A percentile compares a stretch with the other conserved stretches of the same genome.
Evolutionary conservation across 2,888 invertebrate species (phyloP).

Genomic region (Lysandra bellargus): DNA sequence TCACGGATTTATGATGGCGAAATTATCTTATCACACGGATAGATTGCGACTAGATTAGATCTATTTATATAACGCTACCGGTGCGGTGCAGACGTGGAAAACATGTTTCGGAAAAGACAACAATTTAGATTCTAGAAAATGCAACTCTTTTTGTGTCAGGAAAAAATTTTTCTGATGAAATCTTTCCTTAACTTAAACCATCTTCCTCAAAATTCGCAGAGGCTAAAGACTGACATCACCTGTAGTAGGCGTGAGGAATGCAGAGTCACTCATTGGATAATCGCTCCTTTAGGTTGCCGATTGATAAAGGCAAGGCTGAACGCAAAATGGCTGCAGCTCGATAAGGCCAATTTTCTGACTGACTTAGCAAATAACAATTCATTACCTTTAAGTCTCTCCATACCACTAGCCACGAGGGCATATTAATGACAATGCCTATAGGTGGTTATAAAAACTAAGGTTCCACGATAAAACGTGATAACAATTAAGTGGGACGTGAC

Average conservation of each 20-base stretch:
- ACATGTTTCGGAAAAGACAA: not conserved
- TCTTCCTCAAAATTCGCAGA: not conserved
- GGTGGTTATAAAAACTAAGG: conserved; percentile 5
- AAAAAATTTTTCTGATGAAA: not conserved
- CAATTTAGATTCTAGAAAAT: not conserved
- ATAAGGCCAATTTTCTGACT: not conserved
- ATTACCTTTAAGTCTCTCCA: not conserved
- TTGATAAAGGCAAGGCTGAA: not conserved
- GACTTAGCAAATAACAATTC: conserved; percentile 1
- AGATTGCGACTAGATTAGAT: conserved; percentile 45
- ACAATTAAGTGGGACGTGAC: conserved; percentile 21
- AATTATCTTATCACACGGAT: conserved; percentile 43
- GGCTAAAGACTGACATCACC: conserved; percentile 6
- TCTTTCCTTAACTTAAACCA: not conserved
- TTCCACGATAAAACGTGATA: conserved; percentile 23
- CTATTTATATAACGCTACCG: conserved; percentile 24
- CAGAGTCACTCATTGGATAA: not conserved
- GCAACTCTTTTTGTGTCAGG: not conserved
- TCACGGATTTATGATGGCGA: conserved; percentile 61
- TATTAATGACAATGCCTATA: not conserved
- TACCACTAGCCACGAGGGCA: not conserved
- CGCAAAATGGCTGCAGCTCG: not conserved
- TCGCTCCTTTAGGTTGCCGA: not conserved
- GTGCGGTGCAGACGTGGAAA: not conserved
- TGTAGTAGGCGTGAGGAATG: not conserved